Evolutionary conservation across 2,113 vertebrate genomes (phyloP).

Genomic region (Corvus moneduloides): DNA sequence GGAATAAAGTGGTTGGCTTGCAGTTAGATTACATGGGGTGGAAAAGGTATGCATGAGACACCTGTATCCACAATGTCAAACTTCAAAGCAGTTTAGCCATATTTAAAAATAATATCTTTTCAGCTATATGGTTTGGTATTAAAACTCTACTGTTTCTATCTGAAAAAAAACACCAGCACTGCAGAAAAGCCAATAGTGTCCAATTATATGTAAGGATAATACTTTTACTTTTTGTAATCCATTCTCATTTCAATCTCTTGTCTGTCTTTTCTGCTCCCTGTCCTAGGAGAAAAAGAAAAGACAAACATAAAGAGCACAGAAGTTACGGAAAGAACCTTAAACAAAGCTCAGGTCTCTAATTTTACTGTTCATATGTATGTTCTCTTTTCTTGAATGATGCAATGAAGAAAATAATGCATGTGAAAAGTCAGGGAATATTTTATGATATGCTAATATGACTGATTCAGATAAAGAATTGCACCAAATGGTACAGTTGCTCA

Average conservation of each 20-base stretch:
- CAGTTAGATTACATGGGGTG: neutral
- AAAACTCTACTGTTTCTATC: neutral
- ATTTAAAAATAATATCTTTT: neutral
- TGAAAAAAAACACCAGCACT: neutral
- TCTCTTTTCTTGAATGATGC: neutral
- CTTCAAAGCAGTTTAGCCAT: neutral
- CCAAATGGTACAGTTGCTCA: neutral
- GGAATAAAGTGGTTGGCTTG: neutral
- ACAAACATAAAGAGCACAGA: neutral
- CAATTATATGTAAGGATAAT: neutral
- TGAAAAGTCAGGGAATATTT: neutral
- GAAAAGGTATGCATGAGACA: neutral
- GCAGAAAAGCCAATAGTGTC: neutral
- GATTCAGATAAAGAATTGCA: neutral
- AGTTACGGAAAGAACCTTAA: neutral
- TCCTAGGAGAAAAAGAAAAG: neutral
- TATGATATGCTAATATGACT: neutral
- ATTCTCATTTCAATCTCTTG: neutral
- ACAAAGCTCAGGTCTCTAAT: neutral
- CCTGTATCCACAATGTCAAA: neutral
- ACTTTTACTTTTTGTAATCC: neutral
- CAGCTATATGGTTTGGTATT: neutral
- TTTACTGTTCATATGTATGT: neutral
- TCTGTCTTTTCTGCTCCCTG: neutral
- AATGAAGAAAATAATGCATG: neutral